These are phyloP conservation scores for Notolepis coatsorum DNA, from an alignment of 2,797 vertebrate genomes.

Conservation along the genomic window DNA sequence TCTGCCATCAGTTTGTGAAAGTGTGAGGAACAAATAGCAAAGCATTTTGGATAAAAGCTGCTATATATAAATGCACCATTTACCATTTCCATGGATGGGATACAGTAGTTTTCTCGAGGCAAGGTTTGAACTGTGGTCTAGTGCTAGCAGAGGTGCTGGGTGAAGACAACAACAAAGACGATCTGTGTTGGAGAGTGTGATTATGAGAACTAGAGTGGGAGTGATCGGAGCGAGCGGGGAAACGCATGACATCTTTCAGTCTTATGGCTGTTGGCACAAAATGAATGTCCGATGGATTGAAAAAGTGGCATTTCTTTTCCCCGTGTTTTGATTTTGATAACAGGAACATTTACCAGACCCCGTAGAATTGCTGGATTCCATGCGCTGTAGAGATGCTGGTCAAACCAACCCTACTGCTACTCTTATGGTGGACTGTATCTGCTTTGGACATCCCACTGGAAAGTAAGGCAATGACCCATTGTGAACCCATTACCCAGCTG, in stretches of 20 bases:
- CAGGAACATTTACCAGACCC: background rate
- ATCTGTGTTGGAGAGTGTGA: constrained; percentile 1
- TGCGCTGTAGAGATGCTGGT: constrained; percentile 75
- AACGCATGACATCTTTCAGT: background rate
- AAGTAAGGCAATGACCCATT: constrained; percentile 79
- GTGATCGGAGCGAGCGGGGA: too few relatives aligned
- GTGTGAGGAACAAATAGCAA: too few relatives aligned
- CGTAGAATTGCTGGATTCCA: constrained; percentile 43
- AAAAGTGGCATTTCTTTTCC: background rate
- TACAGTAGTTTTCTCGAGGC: too few relatives aligned
- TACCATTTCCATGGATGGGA: too few relatives aligned
- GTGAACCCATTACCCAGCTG: background rate
- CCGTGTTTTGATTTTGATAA: constrained; percentile 7
- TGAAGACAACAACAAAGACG: constrained; percentile 23
- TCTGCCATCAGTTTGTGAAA: too few relatives aligned
- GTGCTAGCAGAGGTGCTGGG: constrained; percentile 25
- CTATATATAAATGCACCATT: too few relatives aligned
- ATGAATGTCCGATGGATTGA: background rate
- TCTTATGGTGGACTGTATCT: constrained; percentile 76
- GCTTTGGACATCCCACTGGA: constrained; percentile 91
- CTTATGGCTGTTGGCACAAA: background rate
- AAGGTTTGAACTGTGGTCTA: constrained; percentile 15
- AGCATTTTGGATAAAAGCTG: too few relatives aligned
- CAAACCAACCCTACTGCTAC: constrained; percentile 76
- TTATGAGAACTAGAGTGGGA: background rate